Base-by-base conservation (phyloP, 2,113 vertebrate species). In the Damaliscus lunatus region DNA sequence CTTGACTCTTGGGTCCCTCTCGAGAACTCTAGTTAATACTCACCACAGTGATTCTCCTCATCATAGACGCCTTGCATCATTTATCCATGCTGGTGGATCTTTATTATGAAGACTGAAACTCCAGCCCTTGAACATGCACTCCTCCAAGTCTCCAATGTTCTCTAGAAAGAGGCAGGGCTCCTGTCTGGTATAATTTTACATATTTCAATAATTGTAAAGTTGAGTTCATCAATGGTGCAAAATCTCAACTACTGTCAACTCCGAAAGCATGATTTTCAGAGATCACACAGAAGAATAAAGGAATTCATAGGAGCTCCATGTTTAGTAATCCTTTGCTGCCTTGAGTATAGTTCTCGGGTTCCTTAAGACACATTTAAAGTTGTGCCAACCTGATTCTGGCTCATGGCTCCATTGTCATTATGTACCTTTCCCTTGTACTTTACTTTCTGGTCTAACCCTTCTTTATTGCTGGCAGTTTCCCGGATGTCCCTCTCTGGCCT, bases 371-470 rank as follows among this genome's bases (percentile, higher is more conserved):
- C 19, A 19, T 46, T 21, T 13, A 25, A 62, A 3, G 13, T 5
- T 40, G 13, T 36, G 21, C 6, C 15, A 5, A 13, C 25, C 43
- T 43, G 23, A 5, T 59, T 64, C 52, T 40, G n/a, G 46, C 50
- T 52, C 33, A n/a, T 3, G 36, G 67, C 8, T 48, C 14, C 16
- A 50, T 12, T 9, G 23, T 19, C 46, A 17, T 50, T 74, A 50
- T 0, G 11, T 1, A 19, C 9, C 17, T 19, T 36, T 36, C 62
- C 11, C 21, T 23, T 31, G 9, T 5, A 7, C 7, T 9, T 12
- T 31, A 33, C 4, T 53, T 64, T 90, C 48, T 29, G 6, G 29
- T 60, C 36, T 43, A 90, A 11, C 6, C 23, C 57, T 74, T 19
- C 31, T 82, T 77, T 74, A 19, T 89, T 14, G 31, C 13, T 82